These are phyloP conservation scores for Chydorus sphaericus DNA, from an alignment of 2,888 invertebrate genomes.

Conservation along the genomic window DNA sequence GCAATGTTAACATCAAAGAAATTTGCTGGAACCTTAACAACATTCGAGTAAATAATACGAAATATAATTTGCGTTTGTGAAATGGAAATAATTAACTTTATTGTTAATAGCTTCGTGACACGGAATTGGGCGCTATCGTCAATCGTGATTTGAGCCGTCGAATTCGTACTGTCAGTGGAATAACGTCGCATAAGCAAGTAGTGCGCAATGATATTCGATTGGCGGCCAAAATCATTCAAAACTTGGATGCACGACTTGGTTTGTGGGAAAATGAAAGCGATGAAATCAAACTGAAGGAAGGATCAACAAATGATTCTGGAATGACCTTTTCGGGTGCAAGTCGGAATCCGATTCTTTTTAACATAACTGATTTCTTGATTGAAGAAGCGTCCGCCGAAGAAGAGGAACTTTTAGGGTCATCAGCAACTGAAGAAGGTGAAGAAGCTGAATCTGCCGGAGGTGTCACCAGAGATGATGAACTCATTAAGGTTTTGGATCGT, in stretches of 20 bases:
- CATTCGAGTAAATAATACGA: constrained; percentile 48
- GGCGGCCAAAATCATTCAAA: constrained; percentile 78
- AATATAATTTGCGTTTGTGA: neutral
- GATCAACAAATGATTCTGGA: neutral
- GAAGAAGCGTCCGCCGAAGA: constrained; percentile 98
- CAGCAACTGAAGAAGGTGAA: constrained; percentile 30
- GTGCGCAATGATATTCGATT: constrained; percentile 82
- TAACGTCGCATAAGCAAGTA: constrained; percentile 75
- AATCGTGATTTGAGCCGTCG: constrained; percentile 91
- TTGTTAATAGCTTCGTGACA: constrained; percentile 56
- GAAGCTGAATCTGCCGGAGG: constrained; percentile 36
- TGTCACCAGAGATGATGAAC: constrained; percentile 53
- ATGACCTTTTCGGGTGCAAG: constrained; percentile 20
- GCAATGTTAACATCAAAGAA: constrained; percentile 95
- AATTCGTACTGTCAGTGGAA: constrained; percentile 78
- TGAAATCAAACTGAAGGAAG: neutral
- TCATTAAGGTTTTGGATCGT: constrained; percentile 58
- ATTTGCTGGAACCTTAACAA: constrained; percentile 98
- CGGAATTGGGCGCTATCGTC: constrained; percentile 86
- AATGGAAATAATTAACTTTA: neutral
- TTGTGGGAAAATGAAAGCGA: constrained; percentile 47
- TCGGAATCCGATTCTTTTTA: constrained; percentile 79
- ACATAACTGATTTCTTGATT: constrained; percentile 93
- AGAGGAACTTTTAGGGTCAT: constrained; percentile 71
- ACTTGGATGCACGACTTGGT: constrained; percentile 67